phyloP scores from a whole-genome alignment of 2,113 vertebrate genomes.

The Grantiella picta region DNA sequence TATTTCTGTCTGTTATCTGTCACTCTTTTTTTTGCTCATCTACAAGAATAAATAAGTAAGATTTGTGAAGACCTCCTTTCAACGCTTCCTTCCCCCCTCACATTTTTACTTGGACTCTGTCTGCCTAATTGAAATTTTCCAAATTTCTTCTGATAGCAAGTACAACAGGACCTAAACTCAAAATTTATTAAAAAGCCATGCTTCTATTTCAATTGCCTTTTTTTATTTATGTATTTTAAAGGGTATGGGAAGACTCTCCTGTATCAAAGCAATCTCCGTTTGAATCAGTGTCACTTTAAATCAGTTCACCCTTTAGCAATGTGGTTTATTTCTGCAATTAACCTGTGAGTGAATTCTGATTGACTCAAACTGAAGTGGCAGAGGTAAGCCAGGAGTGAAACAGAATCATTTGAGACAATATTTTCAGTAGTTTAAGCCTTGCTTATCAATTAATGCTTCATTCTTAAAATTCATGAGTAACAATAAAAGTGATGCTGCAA shows the following conservation, averaged over 20 bases:
- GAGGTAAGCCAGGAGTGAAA: background rate
- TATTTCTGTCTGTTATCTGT: background rate
- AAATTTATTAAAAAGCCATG: background rate
- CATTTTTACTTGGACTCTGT: background rate
- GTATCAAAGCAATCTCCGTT: background rate
- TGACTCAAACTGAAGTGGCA: background rate
- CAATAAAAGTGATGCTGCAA: background rate
- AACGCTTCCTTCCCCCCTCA: background rate
- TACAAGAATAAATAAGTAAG: background rate
- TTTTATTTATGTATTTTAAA: background rate
- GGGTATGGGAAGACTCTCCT: background rate
- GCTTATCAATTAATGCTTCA: background rate
- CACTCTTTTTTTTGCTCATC: background rate
- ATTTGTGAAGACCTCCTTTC: background rate
- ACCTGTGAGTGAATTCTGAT: background rate
- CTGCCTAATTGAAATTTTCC: background rate
- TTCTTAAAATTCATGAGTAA: background rate
- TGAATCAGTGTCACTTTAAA: background rate
- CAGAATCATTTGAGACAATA: background rate
- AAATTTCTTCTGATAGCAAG: background rate
- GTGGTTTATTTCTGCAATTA: background rate
- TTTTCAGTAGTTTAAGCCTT: background rate
- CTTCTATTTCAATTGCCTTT: background rate
- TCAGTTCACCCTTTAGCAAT: background rate
- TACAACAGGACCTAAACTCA: background rate